Conservation (phyloP, 1,140 invertebrate species). For the Lepidurus apus region DNA sequence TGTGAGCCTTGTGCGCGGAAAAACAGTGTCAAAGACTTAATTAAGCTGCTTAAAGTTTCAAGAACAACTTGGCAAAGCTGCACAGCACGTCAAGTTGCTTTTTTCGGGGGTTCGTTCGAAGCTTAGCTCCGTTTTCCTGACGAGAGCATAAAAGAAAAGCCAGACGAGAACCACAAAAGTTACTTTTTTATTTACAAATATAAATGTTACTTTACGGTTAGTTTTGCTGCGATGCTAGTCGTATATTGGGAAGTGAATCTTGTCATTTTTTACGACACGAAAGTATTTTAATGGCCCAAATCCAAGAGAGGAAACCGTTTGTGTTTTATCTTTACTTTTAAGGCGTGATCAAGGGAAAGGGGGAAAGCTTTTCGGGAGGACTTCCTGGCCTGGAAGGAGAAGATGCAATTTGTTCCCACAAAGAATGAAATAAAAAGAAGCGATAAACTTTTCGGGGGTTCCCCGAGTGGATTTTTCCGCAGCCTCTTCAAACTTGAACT, state of each 20-base stretch:
- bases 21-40: conserved; percentile 9
- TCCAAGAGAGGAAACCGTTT: not conserved
- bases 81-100: not conserved
- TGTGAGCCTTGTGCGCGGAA: not conserved
- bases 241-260: no score
- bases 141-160: no score
- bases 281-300: not conserved
- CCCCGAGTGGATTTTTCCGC: not conserved
- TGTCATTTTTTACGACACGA: no score
- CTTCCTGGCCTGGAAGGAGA: not conserved
- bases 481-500: not conserved
- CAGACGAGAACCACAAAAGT: no score
- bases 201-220: no score
- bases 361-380: not conserved
- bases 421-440: not conserved
- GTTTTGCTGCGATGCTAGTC: no score
- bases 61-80: not conserved
- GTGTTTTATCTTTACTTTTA: not conserved
- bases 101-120: not conserved
- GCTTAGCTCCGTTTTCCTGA: not conserved
- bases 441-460: not conserved
- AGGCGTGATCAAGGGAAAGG: not conserved
- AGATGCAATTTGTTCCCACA: conserved; percentile 18
- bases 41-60: not conserved
- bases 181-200: no score